These are phyloP conservation scores for Contarinia nasturtii DNA, from an alignment of 1,140 invertebrate species.

Conservation along the genomic window DNA sequence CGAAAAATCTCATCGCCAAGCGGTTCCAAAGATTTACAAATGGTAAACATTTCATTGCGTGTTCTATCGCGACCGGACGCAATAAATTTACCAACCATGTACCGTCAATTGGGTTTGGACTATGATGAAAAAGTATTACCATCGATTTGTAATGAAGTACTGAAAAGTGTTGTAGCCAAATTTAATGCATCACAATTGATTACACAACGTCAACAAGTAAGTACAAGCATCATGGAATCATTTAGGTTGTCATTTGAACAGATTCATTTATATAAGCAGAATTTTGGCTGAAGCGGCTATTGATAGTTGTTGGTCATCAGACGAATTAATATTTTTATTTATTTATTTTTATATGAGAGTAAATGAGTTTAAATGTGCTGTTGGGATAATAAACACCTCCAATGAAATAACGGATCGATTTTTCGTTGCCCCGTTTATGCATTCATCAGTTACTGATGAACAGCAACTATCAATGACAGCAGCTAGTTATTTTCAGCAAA, in stretches of 20 bases:
- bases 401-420: no score
- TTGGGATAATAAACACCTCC: no score
- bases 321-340: no score
- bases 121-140: conserved; percentile 87
- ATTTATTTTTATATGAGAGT: no score
- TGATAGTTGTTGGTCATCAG: no score
- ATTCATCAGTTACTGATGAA: no score
- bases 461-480: no score
- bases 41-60: conserved; percentile 96
- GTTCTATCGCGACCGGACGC: conserved; percentile 89
- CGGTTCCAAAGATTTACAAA: conserved; percentile 97
- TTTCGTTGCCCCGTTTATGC: no score
- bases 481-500: no score
- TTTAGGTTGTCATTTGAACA: neutral
- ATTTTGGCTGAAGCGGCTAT: no score
- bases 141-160: conserved; percentile 96
- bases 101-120: conserved; percentile 71
- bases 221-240: neutral
- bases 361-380: no score
- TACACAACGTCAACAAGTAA: conserved; percentile 89
- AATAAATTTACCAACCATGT: conserved; percentile 59
- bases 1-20: conserved; percentile 94
- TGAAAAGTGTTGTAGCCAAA: conserved; percentile 98
- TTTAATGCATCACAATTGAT: conserved; percentile 99
- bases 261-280: neutral